Base-by-base conservation (phyloP, 2,888 invertebrate species). In the Leucophenga montana region DNA sequence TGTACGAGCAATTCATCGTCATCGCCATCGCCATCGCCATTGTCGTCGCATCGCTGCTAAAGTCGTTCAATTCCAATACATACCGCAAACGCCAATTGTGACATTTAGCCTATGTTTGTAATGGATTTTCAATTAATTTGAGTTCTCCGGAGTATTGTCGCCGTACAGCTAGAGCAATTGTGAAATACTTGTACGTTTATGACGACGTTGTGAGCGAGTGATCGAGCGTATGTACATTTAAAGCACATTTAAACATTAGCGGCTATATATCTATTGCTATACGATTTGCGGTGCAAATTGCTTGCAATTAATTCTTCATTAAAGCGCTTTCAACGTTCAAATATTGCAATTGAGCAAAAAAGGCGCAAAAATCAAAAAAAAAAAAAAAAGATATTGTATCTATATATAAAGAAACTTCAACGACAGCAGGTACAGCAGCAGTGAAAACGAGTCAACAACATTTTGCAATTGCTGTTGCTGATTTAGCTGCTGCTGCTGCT, bases 281-380 rank as follows among this genome's bases (percentile, higher is more conserved):
- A 50, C 11, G 62, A 83, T 83, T 82, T 82, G 82, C 82, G 80
- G 81, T 85, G 86, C 86, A 86, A 86, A 86, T 85, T 86, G 85
- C 82, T 85, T 78, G 85, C 86, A 86, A 86, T 86, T 86, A 86
- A 86, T 85, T 86, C 86, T 86, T 86, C 85, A 86, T 86, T 86
- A 85, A 86, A 86, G 85, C 82, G 80, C 83, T 84, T 73, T 85
- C 82, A 79, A 78, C 44, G 61, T 61, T 44, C 9, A 61, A 61
- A 14, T 18, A 76, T 74, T 74, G 74, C 73, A 73, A 27, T 27
- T 27, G 27, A 67, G 66, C 68, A 39, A 39, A 39, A 69, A 50
- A 66, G 61, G 67, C 44, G 46, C 20, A 44, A 59, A 67, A 68
- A 14, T 66, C 54, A 54, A 64, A 46, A 14, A 18, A 62, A 16